Base-by-base conservation (phyloP, 2,797 vertebrate genomes). In the Smutsia temminckii region DNA sequence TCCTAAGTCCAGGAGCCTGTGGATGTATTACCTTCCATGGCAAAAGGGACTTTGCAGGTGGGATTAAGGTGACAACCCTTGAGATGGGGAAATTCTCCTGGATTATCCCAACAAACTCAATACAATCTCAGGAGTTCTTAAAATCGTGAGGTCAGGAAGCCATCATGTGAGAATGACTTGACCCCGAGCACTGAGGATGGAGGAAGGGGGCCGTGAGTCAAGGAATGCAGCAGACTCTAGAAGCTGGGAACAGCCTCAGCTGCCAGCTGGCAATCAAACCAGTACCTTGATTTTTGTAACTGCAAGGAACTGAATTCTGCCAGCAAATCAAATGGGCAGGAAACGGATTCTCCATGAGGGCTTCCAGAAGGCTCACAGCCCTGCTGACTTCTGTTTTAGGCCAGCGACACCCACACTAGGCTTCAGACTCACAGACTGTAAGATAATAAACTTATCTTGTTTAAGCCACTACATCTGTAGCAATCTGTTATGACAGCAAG, bases 391-490 rank as follows among this genome's bases (percentile, higher is more conserved):
- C 66, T 72, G 85, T 79, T 72, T 85, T 37, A 75, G 57, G 85
- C 93, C 85, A 89, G 88, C n/a, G 1, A 86, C 83, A 71, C 17
- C 34, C 25, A 61, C 1, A 3, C 3, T 42, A n/a, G 71, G 91
- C 63, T 92, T 95, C 57, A 66, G 64, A 79, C n/a, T 89, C 71
- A 71, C n/a, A 85, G 80, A 57, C 46, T n/a, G 21, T n/a, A 40
- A 34, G 66, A 64, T 83, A 84, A 92, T 92, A 79, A 91, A 86
- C 89, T 49, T 75, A 59, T 92, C 87, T 91, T 80, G 80, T 95
- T 88, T 72, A 85, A 83, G 64, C 51, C 57, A 68, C 80, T 92
- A 59, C 64, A 42, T 79, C 59, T 66, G 25, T 51, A n/a, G 37
- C 71, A 66, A 97, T 83, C 71, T 81, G 74, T 96, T 85, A 88